Percentiles rank a stretch among this genome's conserved stretches.
These are phyloP conservation scores for Volucella inflata DNA, from an alignment of 2,888 invertebrate genomes.

Conservation along the genomic window DNA sequence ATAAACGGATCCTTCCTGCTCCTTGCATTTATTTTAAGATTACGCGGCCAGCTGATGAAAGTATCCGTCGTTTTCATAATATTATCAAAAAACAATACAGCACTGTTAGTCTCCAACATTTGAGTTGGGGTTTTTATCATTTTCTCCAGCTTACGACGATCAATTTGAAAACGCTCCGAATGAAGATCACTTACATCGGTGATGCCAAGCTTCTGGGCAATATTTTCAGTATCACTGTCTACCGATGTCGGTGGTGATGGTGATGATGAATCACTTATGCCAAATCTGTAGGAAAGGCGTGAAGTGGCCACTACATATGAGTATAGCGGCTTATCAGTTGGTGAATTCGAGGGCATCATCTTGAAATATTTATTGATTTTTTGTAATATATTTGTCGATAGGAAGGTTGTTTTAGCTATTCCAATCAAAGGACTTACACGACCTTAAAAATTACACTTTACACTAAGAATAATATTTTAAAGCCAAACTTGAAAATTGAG, in stretches of 20 bases:
- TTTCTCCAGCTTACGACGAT: conserved; percentile 95
- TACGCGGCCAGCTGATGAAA: conserved; percentile 96
- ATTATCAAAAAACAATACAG: conserved; percentile 82
- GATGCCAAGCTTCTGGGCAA: conserved; percentile 89
- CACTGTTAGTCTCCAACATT: conserved; percentile 80
- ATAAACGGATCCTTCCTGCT: conserved; percentile 99
- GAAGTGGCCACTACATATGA: conserved; percentile 75
- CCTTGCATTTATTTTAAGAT: conserved; percentile 98
- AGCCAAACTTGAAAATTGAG: too few relatives aligned
- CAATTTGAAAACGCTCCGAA: conserved; percentile 96
- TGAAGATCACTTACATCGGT: conserved; percentile 89
- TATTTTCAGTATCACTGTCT: conserved; percentile 87
- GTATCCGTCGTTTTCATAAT: conserved; percentile 96
- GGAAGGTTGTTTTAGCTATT: too few relatives aligned
- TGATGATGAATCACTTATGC: conserved; percentile 82
- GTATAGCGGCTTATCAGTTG: conserved; percentile 80
- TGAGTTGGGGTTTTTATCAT: conserved; percentile 91
- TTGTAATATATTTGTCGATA: too few relatives aligned
- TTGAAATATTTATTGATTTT: neutral
- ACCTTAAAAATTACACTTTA: too few relatives aligned
- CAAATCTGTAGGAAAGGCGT: conserved; percentile 81
- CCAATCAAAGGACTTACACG: too few relatives aligned
- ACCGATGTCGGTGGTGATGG: conserved; percentile 55
- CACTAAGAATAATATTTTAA: too few relatives aligned
- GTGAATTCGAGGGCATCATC: conserved; percentile 80